These are phyloP conservation scores for Nestor notabilis DNA, from an alignment of 2,113 vertebrate genomes.

Conservation along the genomic window DNA sequence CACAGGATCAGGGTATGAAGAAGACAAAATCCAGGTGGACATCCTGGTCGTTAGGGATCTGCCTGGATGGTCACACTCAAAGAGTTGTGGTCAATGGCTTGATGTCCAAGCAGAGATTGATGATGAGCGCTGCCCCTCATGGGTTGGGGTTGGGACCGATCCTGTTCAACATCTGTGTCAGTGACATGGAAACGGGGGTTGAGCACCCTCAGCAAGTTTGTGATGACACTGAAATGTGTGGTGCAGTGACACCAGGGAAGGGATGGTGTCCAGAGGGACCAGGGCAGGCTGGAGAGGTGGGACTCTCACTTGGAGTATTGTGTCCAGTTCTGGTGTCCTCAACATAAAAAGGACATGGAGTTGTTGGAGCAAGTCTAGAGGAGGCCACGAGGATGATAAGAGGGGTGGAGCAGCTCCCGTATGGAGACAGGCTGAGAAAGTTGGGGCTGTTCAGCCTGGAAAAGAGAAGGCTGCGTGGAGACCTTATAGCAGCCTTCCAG, in stretches of 20 bases:
- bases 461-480: no score
- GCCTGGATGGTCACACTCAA: not conserved
- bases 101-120: not conserved
- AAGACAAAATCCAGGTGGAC: not conserved
- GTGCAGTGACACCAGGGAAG: not conserved
- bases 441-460: no score
- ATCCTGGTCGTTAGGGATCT: not conserved
- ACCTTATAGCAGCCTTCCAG: no score
- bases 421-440: no score
- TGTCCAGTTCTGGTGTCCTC: no score
- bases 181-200: not conserved
- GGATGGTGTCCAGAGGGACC: not conserved
- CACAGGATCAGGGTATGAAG: not conserved
- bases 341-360: no score
- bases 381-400: no score
- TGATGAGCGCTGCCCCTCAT: not conserved
- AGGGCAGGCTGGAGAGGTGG: not conserved
- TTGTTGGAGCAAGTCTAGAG: no score
- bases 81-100: not conserved
- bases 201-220: not conserved
- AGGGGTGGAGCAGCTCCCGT: no score
- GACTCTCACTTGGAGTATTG: no score
- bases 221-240: not conserved
- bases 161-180: not conserved
- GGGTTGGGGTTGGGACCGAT: not conserved